phyloP scores from a whole-genome alignment of 2,888 invertebrate species.

The Epirrhoe tristata region DNA sequence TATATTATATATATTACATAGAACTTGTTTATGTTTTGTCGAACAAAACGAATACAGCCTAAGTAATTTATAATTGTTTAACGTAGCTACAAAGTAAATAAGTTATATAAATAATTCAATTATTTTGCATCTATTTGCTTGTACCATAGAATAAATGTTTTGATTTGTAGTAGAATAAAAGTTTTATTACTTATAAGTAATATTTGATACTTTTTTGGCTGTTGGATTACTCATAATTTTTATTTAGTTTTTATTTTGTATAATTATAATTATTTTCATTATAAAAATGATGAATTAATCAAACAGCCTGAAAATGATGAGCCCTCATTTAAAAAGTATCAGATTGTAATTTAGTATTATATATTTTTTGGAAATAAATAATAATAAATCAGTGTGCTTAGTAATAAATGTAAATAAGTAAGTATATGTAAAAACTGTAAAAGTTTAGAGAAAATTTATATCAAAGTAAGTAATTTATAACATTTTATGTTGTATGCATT shows the following conservation, averaged over 20 bases:
- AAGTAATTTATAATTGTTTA: conserved; percentile 24
- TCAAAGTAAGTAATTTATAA: conserved; percentile 28
- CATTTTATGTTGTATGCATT: conserved; percentile 38
- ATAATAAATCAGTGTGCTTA: conserved; percentile 36
- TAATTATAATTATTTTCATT: conserved; percentile 34
- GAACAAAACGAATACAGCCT: conserved; percentile 23
- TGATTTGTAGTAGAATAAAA: conserved; percentile 14
- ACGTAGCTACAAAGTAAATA: conserved; percentile 23
- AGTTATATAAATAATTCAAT: conserved; percentile 26
- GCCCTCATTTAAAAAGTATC: conserved; percentile 81
- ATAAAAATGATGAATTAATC: conserved; percentile 60
- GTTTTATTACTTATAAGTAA: conserved; percentile 18
- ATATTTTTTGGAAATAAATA: conserved; percentile 27
- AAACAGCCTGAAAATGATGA: conserved; percentile 71
- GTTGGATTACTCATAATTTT: conserved; percentile 62
- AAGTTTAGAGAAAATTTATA: conserved; percentile 44
- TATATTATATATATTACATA: neutral
- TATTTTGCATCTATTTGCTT: conserved; percentile 30
- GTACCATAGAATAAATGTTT: conserved; percentile 35
- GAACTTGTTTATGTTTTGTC: neutral
- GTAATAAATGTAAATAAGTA: conserved; percentile 30
- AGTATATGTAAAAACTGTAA: conserved; percentile 36
- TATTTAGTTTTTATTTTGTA: conserved; percentile 16
- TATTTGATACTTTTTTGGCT: conserved; percentile 68
- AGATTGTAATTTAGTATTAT: conserved; percentile 16